phyloP scores from a whole-genome alignment of 2,797 vertebrate species.

The Spea hammondii region DNA sequence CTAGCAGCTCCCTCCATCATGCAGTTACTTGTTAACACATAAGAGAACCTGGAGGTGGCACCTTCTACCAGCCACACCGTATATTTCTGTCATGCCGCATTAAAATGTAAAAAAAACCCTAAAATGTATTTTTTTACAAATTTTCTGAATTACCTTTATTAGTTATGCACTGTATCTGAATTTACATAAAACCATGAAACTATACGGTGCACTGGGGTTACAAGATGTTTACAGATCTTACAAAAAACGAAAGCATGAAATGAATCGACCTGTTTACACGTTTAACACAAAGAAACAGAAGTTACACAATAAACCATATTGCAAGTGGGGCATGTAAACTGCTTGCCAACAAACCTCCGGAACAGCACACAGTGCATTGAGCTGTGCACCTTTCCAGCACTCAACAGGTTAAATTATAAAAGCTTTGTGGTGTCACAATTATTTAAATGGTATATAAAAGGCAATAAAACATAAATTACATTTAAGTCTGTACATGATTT shows the following conservation, averaged over 20 bases:
- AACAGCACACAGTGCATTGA: neutral
- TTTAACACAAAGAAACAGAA: slow-evolving; percentile 55
- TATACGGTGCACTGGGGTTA: slow-evolving; percentile 57
- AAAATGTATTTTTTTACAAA: slow-evolving; percentile 7
- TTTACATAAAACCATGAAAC: slow-evolving; percentile 61
- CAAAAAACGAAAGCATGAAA: slow-evolving; percentile 62
- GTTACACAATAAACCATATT: slow-evolving; percentile 60
- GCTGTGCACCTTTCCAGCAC: neutral
- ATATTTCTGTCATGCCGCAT: too few relatives aligned
- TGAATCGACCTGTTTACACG: slow-evolving; percentile 63
- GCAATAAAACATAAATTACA: slow-evolving; percentile 85
- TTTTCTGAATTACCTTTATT: slow-evolving; percentile 71
- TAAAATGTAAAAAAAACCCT: too few relatives aligned
- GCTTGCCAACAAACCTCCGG: slow-evolving; percentile 30
- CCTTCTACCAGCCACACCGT: too few relatives aligned
- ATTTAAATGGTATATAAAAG: slow-evolving; percentile 66
- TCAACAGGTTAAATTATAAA: slow-evolving; percentile 66
- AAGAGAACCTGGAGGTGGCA: too few relatives aligned
- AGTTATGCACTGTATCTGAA: slow-evolving; percentile 61
- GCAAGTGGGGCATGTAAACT: slow-evolving; percentile 62
- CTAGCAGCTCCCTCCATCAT: too few relatives aligned
- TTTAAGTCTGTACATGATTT: slow-evolving; percentile 74
- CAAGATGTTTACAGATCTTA: slow-evolving; percentile 51
- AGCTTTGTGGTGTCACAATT: slow-evolving; percentile 61
- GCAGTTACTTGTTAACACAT: too few relatives aligned